phyloP scores from a whole-genome alignment of 1,140 invertebrate genomes.

The Drosophila oshimai region DNA sequence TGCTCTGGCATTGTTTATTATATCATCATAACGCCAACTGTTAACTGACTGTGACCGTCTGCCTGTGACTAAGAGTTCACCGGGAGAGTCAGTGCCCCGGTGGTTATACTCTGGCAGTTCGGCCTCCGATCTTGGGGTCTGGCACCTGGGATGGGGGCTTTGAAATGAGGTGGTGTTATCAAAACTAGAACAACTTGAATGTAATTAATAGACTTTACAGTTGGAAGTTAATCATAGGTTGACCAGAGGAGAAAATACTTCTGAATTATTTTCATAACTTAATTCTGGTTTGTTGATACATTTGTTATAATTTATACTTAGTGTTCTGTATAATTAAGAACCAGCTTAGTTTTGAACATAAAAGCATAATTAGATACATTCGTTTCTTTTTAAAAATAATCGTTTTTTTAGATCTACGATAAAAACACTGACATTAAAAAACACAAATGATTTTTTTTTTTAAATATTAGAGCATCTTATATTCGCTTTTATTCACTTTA shows the following conservation, averaged over 20 bases:
- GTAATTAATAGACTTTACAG: constrained; percentile 23
- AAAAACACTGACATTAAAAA: too few relatives aligned
- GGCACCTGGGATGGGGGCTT: not conserved
- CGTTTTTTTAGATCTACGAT: too few relatives aligned
- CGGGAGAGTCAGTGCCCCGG: constrained; percentile 42
- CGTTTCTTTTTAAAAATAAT: too few relatives aligned
- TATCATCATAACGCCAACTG: constrained; percentile 73
- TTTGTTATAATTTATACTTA: not conserved
- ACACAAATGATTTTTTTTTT: too few relatives aligned
- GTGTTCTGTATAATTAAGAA: not conserved
- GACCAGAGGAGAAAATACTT: not conserved
- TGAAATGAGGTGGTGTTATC: constrained; percentile 13
- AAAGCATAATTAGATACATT: too few relatives aligned
- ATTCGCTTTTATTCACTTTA: not conserved
- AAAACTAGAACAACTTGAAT: constrained; percentile 31
- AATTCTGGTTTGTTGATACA: not conserved
- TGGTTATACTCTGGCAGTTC: constrained; percentile 8
- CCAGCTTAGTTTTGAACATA: too few relatives aligned
- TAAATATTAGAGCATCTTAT: not conserved
- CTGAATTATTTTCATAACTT: not conserved
- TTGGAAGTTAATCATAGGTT: constrained; percentile 18
- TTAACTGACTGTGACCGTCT: constrained; percentile 74
- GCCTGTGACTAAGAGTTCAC: constrained; percentile 33
- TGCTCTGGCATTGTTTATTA: constrained; percentile 54
- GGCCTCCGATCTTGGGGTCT: constrained; percentile 1